A percentile compares a stretch with the other conserved stretches of the same genome.
phyloP scores from a whole-genome alignment of 2,888 invertebrate genomes.

The Pegoplata infirma region DNA sequence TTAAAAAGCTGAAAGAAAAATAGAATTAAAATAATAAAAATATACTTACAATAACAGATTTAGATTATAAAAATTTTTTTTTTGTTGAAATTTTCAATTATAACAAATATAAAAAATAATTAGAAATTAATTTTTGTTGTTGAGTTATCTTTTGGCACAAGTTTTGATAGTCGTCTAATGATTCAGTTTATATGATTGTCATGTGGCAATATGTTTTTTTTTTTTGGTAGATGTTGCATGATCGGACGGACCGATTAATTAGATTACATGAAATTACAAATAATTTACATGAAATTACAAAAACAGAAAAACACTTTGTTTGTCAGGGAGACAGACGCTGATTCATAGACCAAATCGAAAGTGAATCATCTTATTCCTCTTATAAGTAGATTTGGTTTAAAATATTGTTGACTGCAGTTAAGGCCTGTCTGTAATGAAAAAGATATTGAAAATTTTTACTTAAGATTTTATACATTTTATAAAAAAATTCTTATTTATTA shows the following conservation, averaged over 20 bases:
- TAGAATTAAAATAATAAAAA: background rate
- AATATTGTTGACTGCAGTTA: too few species aligned
- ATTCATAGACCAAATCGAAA: too few species aligned
- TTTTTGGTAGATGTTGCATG: slow-evolving; percentile 19
- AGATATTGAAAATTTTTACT: too few species aligned
- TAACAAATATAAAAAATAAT: slow-evolving; percentile 9
- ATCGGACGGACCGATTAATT: too few species aligned
- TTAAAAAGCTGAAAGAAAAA: background rate
- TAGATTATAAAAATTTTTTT: background rate
- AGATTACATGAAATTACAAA: slow-evolving; percentile 20
- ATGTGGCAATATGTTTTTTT: slow-evolving; percentile 43
- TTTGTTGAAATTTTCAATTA: background rate
- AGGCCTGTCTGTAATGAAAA: too few species aligned
- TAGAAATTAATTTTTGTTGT: slow-evolving; percentile 23
- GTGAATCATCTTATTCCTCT: too few species aligned
- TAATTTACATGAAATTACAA: too few species aligned
- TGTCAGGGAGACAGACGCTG: slow-evolving; percentile 28
- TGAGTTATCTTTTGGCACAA: slow-evolving; percentile 50
- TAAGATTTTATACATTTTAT: too few species aligned
- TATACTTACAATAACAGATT: background rate
- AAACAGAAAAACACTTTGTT: slow-evolving; percentile 14
- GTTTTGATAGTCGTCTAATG: slow-evolving; percentile 48
- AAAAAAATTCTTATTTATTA: too few species aligned
- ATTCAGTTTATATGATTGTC: slow-evolving; percentile 59
- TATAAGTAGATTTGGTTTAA: too few species aligned